A percentile compares a stretch with the other conserved stretches of the same genome.
Evolutionary conservation across 2,797 vertebrate species (phyloP).

Genomic region (Pipistrellus pygmaeus): DNA sequence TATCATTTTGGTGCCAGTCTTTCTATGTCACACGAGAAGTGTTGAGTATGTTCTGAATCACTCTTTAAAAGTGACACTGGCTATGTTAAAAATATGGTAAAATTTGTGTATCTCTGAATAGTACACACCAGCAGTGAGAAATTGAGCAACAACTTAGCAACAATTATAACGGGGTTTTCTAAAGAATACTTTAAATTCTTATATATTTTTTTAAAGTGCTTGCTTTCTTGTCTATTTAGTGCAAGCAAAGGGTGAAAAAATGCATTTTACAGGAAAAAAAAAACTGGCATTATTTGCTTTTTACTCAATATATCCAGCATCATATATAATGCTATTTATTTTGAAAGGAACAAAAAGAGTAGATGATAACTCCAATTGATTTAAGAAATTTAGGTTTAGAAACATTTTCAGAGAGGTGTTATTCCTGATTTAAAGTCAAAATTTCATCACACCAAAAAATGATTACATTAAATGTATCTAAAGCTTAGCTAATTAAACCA

Average conservation of each 20-base stretch:
- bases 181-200: neutral
- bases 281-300: neutral
- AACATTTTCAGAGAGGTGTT: neutral
- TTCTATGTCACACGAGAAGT: neutral
- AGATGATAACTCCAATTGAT: neutral
- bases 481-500: conserved; percentile 9
- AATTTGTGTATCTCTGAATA: neutral
- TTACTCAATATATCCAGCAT: neutral
- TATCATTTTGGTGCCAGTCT: neutral
- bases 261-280: neutral
- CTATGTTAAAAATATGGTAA: neutral
- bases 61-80: neutral
- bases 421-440: conserved; percentile 31
- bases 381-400: neutral
- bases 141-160: neutral
- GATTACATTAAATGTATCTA: conserved; percentile 4
- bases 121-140: neutral
- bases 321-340: conserved; percentile 9
- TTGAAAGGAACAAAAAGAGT: neutral
- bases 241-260: neutral
- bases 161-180: neutral
- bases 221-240: neutral
- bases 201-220: neutral
- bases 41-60: neutral
- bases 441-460: conserved; percentile 34